Evolutionary conservation across 2,888 invertebrate genomes (phyloP), one percentile per base, ranked within the genome.

Genomic region (Drosophila kambysellisi): DNA sequence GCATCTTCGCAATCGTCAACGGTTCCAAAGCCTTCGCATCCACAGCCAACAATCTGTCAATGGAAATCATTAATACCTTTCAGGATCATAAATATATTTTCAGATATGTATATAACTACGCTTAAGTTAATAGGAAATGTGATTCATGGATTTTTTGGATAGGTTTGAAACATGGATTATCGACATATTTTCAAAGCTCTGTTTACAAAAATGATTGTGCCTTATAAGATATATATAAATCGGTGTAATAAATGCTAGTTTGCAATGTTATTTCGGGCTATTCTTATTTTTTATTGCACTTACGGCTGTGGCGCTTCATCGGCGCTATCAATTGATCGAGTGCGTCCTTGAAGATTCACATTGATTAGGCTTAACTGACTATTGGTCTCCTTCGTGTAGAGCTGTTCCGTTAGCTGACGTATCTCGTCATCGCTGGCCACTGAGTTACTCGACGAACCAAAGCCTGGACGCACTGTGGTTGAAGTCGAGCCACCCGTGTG

Each of bases 291-390:
- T 25, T 15, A 46, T 59, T 33, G 5, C n/a, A 88, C 96, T 95
- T 94, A 97, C 97, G 96, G 96, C 81, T 94, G 93, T 33, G 97
- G 95, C 9, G 97, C 97, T 92, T 96, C 95, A 91, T 97, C 97
- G 17, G 94, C 94, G 61, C 93, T 93, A 20, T 95, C 96, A 57
- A 95, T 94, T 11, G 96, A 96, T 3, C 95, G 95, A 0, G 97
- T 97, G 91, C 95, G 95, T 75, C 95, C 96, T 93, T 97, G 97
- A 71, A 95, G 94, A 92, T 97, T 96, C 3, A 97, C 89, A 0
- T 94, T 95, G n/a, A 97, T 94, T 79, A 95, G 94, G 88, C 93
- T 95, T 8, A 96, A 95, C 48, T 96, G 96, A 91, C 96, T 97
- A 91, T 96, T 97, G 0, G 93, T 93, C 90, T 97, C 97, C 90